Evolutionary conservation across 2,888 invertebrate species (phyloP).

Genomic region (Cryptus armator): DNA sequence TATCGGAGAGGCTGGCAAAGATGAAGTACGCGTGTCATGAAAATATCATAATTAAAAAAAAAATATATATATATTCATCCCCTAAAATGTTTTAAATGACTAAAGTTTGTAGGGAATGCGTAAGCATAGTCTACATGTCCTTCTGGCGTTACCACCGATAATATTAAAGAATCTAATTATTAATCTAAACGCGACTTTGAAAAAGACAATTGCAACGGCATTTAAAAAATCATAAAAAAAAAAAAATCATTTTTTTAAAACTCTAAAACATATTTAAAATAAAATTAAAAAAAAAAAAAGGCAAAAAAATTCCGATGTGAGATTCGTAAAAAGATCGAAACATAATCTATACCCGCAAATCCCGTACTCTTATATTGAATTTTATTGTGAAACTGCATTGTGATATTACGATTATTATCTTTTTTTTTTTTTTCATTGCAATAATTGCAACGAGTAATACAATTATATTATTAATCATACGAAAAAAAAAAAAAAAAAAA

Average conservation of each 20-base stretch:
- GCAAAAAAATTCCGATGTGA: not conserved
- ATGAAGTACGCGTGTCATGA: not conserved
- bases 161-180: not conserved
- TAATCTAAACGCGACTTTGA: not conserved
- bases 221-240: not conserved
- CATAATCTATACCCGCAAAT: slow-evolving; percentile 1
- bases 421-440: slow-evolving; percentile 27
- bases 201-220: not conserved
- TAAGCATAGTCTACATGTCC: not conserved
- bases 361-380: slow-evolving; percentile 2
- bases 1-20: slow-evolving; percentile 3
- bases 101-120: not conserved
- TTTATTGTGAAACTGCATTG: slow-evolving; percentile 52
- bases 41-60: not conserved
- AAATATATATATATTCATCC: not conserved
- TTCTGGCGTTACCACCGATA: not conserved
- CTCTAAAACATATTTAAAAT: not conserved
- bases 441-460: slow-evolving; percentile 43
- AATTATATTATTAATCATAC: slow-evolving; percentile 18
- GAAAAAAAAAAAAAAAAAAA: not conserved
- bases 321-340: not conserved
- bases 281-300: not conserved
- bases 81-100: not conserved
- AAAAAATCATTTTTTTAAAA: not conserved
- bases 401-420: slow-evolving; percentile 60